phyloP scores from a whole-genome alignment of 2,113 vertebrate genomes.

The Oceanodroma tethys region DNA sequence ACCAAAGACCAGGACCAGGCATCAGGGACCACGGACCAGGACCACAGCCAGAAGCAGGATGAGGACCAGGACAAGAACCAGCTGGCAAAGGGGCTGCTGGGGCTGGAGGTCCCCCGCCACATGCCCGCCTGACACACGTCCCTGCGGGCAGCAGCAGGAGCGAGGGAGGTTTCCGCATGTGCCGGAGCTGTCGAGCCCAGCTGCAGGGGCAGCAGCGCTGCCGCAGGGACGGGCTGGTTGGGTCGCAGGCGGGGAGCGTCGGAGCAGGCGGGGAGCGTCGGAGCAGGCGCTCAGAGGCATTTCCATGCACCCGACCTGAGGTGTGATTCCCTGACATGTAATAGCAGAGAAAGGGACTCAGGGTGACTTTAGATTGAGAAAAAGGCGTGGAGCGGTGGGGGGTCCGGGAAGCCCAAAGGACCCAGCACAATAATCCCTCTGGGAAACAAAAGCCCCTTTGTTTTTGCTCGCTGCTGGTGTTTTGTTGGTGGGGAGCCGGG shows the following conservation, averaged over 20 bases:
- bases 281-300: not conserved
- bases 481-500: not conserved
- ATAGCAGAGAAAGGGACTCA: not conserved
- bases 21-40: not conserved
- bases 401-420: not conserved
- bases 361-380: not conserved
- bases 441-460: not conserved
- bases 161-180: accelerated
- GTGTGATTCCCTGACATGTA: not conserved
- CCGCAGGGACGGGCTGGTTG: accelerated
- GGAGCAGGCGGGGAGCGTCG: accelerated
- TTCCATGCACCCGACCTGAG: not conserved
- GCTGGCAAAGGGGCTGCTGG: not conserved
- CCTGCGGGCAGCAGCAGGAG: not conserved
- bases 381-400: not conserved
- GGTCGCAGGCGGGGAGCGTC: accelerated
- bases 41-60: not conserved
- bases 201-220: not conserved
- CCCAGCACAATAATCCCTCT: not conserved
- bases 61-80: not conserved
- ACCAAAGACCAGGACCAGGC: not conserved
- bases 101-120: not conserved
- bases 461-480: not conserved
- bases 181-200: accelerated
- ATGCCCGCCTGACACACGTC: accelerated